Evolutionary conservation across 2,797 vertebrate genomes (phyloP), one percentile per base, ranked within the genome.

Genomic region (Hafferia zeledoni): DNA sequence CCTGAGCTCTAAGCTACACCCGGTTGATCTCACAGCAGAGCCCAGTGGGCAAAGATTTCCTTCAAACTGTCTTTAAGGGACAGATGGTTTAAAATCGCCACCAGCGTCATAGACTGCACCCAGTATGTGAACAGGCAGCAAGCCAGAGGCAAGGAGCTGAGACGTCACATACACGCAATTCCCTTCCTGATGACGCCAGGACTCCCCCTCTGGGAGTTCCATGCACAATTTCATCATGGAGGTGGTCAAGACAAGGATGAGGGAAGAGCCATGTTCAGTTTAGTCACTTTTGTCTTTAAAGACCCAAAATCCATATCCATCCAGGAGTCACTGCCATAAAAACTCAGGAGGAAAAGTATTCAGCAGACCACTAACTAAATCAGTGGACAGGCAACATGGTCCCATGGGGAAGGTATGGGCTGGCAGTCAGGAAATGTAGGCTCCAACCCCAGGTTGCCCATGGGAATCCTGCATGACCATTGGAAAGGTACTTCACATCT

Each of bases 91-190:
- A 27, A 80, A 37, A 64, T 16, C 60, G 59, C 25, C 60, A 44
- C 46, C 52, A 44, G 24, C 4, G 2, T 33, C 24, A 22, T 60
- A 59, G 37, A 43, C 11, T 28, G 33, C 33, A 65, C 18, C 5
- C 27, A 74, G 44, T 19, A 50, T 1, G 24, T 23, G 68, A 82
- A 37, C 6, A 76, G 30, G 19, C 28, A 94, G 53, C 13, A 16
- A 70, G 28, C 13, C 2, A 1, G 31, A 67, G 27, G 11, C 2
- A 9, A 55, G 59, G 11, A 65, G 6, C 5, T 70, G 37, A 59
- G 46, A 31, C 1, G 4, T 3, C 13, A 22, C 1, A 0, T 11
- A 65, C 19, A 52, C 0, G 1, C 2, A 27, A 1, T 15, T n/a
- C 24, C 11, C 31, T 50, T 23, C 59, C 33, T 50, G 53, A 20